A percentile compares a stretch with the other conserved stretches of the same genome.
phyloP scores from a whole-genome alignment of 2,888 invertebrate genomes.

The Venustoraphidia nigricollis region DNA sequence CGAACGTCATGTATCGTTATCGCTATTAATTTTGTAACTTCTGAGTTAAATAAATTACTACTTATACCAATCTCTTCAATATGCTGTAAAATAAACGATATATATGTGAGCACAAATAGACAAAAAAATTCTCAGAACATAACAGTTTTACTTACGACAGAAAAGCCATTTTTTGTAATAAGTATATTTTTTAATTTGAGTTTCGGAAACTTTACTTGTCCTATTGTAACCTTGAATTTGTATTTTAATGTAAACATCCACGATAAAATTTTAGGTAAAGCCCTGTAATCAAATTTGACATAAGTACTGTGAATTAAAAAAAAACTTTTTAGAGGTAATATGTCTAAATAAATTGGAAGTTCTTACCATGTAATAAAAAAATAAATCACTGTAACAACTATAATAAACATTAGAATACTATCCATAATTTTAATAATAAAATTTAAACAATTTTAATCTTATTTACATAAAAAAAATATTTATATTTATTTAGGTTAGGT shows the following conservation, averaged over 20 bases:
- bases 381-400: too few relatives aligned
- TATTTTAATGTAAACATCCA: constrained; percentile 70
- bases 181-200: constrained; percentile 66
- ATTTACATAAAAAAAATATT: too few relatives aligned
- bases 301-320: too few relatives aligned
- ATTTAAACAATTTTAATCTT: too few relatives aligned
- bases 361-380: too few relatives aligned
- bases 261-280: constrained; percentile 59
- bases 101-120: background rate
- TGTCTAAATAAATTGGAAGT: too few relatives aligned
- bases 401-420: too few relatives aligned
- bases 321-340: too few relatives aligned
- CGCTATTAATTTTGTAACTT: constrained; percentile 69
- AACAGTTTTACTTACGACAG: constrained; percentile 40
- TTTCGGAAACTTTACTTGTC: constrained; percentile 67
- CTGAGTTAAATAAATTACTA: constrained; percentile 78
- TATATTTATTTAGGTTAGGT: too few relatives aligned
- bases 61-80: constrained; percentile 72
- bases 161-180: constrained; percentile 63
- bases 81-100: constrained; percentile 44
- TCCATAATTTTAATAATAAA: too few relatives aligned
- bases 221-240: constrained; percentile 63
- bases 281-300: constrained; percentile 33
- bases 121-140: constrained; percentile 2
- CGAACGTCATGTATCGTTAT: constrained; percentile 68